Conservation (phyloP, 37 sponge, comb jelly and placozoan genomes). For the Beroe forskalii region DNA sequence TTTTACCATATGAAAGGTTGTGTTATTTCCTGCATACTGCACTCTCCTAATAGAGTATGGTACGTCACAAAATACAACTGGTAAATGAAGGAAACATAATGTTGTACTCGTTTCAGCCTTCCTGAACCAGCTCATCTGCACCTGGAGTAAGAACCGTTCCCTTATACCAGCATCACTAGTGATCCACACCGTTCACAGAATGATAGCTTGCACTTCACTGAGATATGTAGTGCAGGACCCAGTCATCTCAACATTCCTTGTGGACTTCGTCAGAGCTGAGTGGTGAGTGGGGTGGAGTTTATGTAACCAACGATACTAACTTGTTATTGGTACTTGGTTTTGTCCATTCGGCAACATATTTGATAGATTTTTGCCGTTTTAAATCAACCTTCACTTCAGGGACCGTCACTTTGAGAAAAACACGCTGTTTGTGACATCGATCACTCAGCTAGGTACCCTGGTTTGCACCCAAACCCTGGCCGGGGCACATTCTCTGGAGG, state of each 20-base stretch:
- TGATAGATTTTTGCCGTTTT: too few species aligned
- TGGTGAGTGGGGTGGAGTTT: constrained; percentile 48
- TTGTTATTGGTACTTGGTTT: too few species aligned
- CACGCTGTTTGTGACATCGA: background rate
- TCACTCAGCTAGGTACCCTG: background rate
- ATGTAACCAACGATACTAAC: too few species aligned
- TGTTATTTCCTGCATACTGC: too few species aligned
- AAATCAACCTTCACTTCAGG: too few species aligned
- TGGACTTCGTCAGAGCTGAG: background rate
- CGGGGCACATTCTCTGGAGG: background rate
- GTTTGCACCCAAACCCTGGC: background rate
- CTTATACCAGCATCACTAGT: background rate
- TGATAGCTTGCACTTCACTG: background rate
- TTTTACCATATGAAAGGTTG: background rate
- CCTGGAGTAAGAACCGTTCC: background rate
- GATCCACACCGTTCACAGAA: background rate
- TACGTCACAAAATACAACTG: too few species aligned
- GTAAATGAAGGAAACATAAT: too few species aligned
- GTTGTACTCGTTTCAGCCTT: too few species aligned
- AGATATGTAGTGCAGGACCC: background rate
- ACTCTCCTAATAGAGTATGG: too few species aligned
- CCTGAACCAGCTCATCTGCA: background rate
- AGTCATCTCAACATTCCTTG: background rate
- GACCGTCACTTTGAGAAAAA: background rate
- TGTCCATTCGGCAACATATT: too few species aligned